phyloP scores from a whole-genome alignment of 2,797 vertebrate species.

The Knipowitschia caucasica region DNA sequence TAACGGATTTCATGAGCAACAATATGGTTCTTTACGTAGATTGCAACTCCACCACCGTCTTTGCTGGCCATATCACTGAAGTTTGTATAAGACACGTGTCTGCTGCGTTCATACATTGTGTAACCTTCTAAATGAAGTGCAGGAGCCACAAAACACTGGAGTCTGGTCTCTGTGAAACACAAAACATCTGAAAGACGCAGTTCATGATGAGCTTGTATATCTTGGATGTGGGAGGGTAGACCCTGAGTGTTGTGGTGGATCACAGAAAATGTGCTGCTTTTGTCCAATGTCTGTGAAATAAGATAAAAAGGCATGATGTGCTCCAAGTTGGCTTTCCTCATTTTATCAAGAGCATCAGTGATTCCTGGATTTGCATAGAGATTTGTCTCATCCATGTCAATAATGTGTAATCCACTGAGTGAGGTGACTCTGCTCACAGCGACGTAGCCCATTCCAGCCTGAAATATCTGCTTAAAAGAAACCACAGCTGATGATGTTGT shows the following conservation, averaged over 20 bases:
- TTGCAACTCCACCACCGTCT: conserved; percentile 25
- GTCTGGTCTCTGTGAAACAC: no score
- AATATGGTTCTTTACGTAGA: conserved; percentile 23
- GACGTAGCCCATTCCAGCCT: not conserved
- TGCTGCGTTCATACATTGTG: conserved; percentile 9
- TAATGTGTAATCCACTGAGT: conserved; percentile 5
- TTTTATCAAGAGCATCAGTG: not conserved
- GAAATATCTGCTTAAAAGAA: not conserved
- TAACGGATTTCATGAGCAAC: conserved; percentile 12
- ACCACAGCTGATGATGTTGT: not conserved
- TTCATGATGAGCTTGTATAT: no score
- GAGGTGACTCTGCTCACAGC: conserved; percentile 14
- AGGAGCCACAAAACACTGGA: conserved; percentile 14
- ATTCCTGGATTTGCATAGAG: no score
- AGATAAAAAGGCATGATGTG: not conserved
- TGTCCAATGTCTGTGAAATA: conserved; percentile 15
- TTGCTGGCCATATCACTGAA: conserved; percentile 4
- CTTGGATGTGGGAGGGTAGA: no score
- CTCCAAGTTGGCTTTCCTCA: not conserved
- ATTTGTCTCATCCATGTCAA: not conserved
- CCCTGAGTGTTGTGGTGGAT: no score
- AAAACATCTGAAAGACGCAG: no score
- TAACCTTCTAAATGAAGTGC: conserved; percentile 25
- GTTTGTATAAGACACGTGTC: conserved; percentile 11
- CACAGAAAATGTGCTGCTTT: conserved; percentile 26